Conservation (phyloP, 2,113 vertebrate genomes). For the Henicopernis longicauda region DNA sequence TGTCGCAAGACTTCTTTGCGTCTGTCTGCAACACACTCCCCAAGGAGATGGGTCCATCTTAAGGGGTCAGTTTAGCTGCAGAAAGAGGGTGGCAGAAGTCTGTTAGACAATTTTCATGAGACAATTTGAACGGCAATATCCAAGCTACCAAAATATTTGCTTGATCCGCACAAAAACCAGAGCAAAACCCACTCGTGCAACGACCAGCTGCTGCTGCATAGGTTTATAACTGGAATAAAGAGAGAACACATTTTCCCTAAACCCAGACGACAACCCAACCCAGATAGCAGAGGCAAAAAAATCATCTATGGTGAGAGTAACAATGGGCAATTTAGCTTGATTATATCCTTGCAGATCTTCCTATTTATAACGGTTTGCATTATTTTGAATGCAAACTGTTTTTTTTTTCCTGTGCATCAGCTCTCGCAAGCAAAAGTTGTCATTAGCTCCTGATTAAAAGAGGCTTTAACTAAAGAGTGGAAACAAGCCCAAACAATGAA, state of each 20-base stretch:
- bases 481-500: slow-evolving; percentile 13
- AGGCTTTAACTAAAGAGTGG: neutral
- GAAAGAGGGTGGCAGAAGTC: neutral
- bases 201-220: neutral
- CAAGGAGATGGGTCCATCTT: neutral
- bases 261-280: neutral
- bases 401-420: neutral
- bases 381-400: slow-evolving; percentile 7
- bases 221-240: neutral
- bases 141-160: neutral
- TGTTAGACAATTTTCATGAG: neutral
- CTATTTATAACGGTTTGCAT: slow-evolving; percentile 15
- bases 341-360: slow-evolving; percentile 33
- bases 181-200: neutral
- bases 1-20: neutral
- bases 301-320: slow-evolving; percentile 13
- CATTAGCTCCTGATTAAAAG: slow-evolving; percentile 42
- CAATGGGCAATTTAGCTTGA: slow-evolving; percentile 50
- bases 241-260: neutral
- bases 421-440: neutral
- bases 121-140: neutral
- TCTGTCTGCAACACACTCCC: neutral
- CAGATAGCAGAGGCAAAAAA: neutral
- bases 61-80: neutral
- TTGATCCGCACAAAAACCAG: neutral